A percentile compares a stretch with the other conserved stretches of the same genome.
Conservation (phyloP, 2,888 invertebrate genomes). For the Apomyelois bistriatella region DNA sequence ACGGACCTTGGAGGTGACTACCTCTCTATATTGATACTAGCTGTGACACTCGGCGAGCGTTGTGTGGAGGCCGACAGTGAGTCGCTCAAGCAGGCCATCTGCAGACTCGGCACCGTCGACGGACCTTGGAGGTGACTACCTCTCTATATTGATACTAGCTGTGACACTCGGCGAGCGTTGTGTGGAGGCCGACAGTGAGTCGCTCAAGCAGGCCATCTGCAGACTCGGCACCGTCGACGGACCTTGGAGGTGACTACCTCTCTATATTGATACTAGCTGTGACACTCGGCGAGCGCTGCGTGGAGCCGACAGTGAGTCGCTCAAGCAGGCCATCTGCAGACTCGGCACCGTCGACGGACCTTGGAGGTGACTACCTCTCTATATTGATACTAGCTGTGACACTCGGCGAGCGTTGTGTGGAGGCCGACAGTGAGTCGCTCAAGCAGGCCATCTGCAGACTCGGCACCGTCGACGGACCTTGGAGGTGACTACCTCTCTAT, state of each 20-base stretch:
- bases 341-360: constrained; percentile 96
- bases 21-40: no score
- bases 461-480: constrained; percentile 96
- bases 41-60: constrained; percentile 92
- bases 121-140: constrained; percentile 93
- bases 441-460: constrained; percentile 94
- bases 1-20: constrained; percentile 92
- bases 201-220: constrained; percentile 94
- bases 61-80: constrained; percentile 94
- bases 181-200: constrained; percentile 92
- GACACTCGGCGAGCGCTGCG: constrained; percentile 98
- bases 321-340: constrained; percentile 94
- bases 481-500: constrained; percentile 81
- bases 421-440: constrained; percentile 91
- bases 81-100: constrained; percentile 93
- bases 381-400: no score
- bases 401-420: constrained; percentile 98
- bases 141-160: not conserved
- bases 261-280: not conserved
- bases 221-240: constrained; percentile 95
- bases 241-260: constrained; percentile 89
- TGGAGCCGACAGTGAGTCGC: constrained; percentile 92
- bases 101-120: constrained; percentile 94
- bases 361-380: constrained; percentile 85
- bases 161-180: constrained; percentile 97